These are phyloP conservation scores for Stegodyphus dumicola DNA, from an alignment of 1,140 invertebrate genomes.

Conservation along the genomic window DNA sequence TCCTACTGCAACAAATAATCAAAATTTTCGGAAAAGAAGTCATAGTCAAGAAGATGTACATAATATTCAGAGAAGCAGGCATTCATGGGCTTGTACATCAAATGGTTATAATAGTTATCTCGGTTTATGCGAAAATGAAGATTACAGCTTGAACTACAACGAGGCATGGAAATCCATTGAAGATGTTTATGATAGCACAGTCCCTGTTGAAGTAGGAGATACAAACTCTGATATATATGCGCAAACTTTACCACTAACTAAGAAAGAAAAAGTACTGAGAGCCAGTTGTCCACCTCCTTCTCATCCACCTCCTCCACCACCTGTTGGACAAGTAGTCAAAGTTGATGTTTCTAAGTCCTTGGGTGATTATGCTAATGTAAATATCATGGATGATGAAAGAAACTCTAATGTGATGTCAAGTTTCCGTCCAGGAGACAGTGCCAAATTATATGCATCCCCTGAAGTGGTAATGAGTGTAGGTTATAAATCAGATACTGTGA, in stretches of 20 bases:
- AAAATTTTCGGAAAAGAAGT: conserved; percentile 62
- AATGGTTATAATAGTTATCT: conserved; percentile 48
- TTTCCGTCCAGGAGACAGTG: conserved; percentile 83
- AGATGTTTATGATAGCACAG: conserved; percentile 54
- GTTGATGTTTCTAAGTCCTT: conserved; percentile 60
- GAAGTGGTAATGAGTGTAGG: conserved; percentile 85
- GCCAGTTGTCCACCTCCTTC: conserved; percentile 76
- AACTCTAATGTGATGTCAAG: conserved; percentile 76
- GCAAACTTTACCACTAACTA: conserved; percentile 61
- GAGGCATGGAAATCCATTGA: conserved; percentile 61
- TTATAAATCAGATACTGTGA: conserved; percentile 38
- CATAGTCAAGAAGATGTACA: conserved; percentile 69
- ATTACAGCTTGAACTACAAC: conserved; percentile 41
- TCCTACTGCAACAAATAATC: conserved; percentile 22
- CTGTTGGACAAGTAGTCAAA: conserved; percentile 65
- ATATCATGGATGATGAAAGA: conserved; percentile 40
- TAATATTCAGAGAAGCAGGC: conserved; percentile 63
- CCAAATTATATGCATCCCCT: conserved; percentile 89
- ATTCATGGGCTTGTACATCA: conserved; percentile 67
- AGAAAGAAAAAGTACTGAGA: conserved; percentile 64
- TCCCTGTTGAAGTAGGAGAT: conserved; percentile 12
- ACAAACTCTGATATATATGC: conserved; percentile 58
- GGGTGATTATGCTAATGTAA: conserved; percentile 62
- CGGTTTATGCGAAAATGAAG: conserved; percentile 43
- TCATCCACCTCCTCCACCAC: conserved; percentile 78